These are phyloP conservation scores for Drosophila diplacantha DNA, from an alignment of 2,888 invertebrate genomes.

Conservation along the genomic window DNA sequence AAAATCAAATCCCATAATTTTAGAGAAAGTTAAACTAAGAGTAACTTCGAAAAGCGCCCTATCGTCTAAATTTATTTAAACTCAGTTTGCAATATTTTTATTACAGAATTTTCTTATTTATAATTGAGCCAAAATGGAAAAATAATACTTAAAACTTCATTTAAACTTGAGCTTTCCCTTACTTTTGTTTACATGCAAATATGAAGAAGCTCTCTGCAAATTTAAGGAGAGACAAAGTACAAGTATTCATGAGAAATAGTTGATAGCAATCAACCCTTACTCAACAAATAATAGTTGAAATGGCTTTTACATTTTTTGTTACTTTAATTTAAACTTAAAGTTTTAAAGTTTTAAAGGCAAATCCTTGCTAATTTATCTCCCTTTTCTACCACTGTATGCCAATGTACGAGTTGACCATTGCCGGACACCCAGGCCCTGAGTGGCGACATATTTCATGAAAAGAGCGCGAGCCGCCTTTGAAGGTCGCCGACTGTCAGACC, in stretches of 20 bases:
- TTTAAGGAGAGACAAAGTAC: neutral
- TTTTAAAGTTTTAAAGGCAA: no score
- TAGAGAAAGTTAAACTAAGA: neutral
- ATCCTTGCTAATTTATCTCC: no score
- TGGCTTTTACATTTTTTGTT: neutral
- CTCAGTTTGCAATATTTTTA: neutral
- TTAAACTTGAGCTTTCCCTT: neutral
- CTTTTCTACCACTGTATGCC: conserved; percentile 9
- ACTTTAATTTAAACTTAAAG: neutral
- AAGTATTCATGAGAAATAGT: neutral
- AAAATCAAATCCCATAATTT: neutral
- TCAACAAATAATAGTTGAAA: neutral
- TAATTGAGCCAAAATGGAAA: neutral
- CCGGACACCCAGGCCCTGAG: conserved; percentile 35
- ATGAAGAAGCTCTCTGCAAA: neutral
- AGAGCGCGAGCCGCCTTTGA: conserved; percentile 42
- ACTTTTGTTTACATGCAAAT: neutral
- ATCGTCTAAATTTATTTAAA: neutral
- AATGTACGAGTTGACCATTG: conserved; percentile 15
- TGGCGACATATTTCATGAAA: conserved; percentile 62
- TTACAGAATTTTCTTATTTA: neutral
- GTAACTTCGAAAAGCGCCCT: neutral
- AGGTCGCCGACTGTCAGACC: conserved; percentile 20
- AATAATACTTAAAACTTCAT: neutral
- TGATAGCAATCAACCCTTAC: no score